Evolutionary conservation across 2,797 vertebrate species (phyloP).

Genomic region (Micropoecilia bifurca): DNA sequence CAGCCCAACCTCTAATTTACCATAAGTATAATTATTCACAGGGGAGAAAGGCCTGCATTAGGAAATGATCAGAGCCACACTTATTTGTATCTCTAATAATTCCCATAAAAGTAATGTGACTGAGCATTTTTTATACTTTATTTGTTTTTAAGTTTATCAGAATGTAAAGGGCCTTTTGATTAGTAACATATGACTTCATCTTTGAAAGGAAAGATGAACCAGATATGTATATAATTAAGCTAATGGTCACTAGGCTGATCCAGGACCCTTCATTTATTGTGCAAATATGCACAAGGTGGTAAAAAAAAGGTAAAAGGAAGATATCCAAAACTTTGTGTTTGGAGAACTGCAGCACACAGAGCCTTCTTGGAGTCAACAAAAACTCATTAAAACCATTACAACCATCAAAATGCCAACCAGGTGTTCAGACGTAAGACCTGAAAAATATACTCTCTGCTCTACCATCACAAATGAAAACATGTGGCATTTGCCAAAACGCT

Average conservation of each 20-base stretch:
- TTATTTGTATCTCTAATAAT: not conserved
- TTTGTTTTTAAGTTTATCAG: too few relatives aligned
- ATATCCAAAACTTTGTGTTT: not conserved
- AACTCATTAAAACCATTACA: not conserved
- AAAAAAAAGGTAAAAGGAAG: not conserved
- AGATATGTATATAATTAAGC: not conserved
- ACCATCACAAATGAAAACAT: not conserved
- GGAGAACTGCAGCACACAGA: not conserved
- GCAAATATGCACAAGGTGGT: not conserved
- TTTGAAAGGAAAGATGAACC: not conserved
- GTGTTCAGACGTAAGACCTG: not conserved
- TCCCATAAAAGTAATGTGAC: not conserved
- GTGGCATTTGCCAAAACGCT: not conserved
- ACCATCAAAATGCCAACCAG: not conserved
- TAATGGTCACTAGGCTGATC: not conserved
- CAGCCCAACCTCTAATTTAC: not conserved
- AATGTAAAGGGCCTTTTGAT: not conserved
- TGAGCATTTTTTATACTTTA: not conserved
- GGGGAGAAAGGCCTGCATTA: not conserved
- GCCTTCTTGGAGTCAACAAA: not conserved
- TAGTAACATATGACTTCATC: not conserved
- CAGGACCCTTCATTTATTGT: not conserved
- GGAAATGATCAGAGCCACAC: not conserved
- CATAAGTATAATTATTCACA: not conserved
- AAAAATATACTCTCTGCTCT: not conserved